These are phyloP conservation scores for Watsonalla cultraria DNA, from an alignment of 2,888 invertebrate species.

Conservation along the genomic window DNA sequence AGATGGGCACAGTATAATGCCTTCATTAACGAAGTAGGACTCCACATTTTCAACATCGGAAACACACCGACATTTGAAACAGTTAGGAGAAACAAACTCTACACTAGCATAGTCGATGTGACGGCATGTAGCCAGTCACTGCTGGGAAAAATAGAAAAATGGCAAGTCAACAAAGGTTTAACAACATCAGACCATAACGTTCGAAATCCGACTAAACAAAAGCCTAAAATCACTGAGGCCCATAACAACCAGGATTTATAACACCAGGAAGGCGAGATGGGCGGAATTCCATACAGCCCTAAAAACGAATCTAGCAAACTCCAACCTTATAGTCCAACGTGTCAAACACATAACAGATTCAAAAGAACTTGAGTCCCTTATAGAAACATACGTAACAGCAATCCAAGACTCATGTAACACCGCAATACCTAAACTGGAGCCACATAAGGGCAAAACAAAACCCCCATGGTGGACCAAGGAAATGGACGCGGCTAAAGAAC, in stretches of 20 bases:
- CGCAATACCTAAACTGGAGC: background rate
- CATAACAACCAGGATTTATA: slow-evolving; percentile 3
- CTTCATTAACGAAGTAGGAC: background rate
- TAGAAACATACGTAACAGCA: background rate
- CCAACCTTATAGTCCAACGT: background rate
- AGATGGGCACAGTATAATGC: background rate
- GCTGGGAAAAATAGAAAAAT: slow-evolving; percentile 1
- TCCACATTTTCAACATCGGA: slow-evolving; percentile 1
- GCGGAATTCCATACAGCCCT: background rate
- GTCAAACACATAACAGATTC: too few relatives aligned
- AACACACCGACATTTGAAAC: slow-evolving; percentile 9
- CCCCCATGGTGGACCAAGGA: slow-evolving; percentile 6
- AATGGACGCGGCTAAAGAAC: background rate
- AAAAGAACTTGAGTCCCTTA: background rate
- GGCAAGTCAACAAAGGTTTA: slow-evolving; percentile 4
- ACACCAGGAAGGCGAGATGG: slow-evolving; percentile 7
- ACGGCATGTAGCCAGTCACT: slow-evolving; percentile 10
- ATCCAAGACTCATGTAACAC: background rate
- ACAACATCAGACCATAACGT: slow-evolving; percentile 15
- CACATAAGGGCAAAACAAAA: background rate
- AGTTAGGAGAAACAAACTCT: slow-evolving; percentile 4
- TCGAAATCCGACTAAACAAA: slow-evolving; percentile 4
- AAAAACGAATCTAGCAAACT: background rate
- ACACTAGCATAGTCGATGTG: background rate
- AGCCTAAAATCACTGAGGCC: background rate